phyloP scores from a whole-genome alignment of 2,113 vertebrate species.

The Penelope pileata region DNA sequence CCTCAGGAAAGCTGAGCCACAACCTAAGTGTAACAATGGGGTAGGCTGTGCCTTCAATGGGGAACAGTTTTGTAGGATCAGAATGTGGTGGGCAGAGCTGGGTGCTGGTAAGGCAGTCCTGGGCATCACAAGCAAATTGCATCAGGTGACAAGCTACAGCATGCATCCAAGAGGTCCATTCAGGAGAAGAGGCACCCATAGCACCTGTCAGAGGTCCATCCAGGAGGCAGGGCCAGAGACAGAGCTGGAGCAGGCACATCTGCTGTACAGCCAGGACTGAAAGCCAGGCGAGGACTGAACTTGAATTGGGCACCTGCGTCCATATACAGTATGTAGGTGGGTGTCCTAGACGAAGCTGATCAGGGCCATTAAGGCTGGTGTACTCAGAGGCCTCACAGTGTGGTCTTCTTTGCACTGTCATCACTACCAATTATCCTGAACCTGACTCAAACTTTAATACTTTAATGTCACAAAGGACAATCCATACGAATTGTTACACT shows the following conservation, averaged over 20 bases:
- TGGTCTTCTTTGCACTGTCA: background rate
- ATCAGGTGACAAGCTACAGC: background rate
- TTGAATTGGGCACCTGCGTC: background rate
- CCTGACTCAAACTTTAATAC: background rate
- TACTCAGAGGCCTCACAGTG: background rate
- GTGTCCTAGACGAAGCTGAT: background rate
- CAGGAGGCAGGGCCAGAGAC: background rate
- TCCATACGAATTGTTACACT: background rate
- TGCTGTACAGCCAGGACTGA: background rate
- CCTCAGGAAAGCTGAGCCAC: background rate
- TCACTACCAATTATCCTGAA: background rate
- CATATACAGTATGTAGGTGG: background rate
- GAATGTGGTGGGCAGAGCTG: accelerated
- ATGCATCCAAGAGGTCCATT: background rate
- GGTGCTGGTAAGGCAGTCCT: background rate
- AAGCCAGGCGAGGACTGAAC: background rate
- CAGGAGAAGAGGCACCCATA: background rate
- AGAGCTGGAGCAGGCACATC: background rate
- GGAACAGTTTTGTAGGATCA: background rate
- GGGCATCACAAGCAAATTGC: background rate
- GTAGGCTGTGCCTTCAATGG: background rate
- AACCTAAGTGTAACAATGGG: background rate
- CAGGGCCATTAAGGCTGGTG: background rate
- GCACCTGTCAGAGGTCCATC: background rate
- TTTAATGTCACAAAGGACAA: background rate